Conservation (phyloP, 2,888 invertebrate species). For the Shargacucullia verbasci region DNA sequence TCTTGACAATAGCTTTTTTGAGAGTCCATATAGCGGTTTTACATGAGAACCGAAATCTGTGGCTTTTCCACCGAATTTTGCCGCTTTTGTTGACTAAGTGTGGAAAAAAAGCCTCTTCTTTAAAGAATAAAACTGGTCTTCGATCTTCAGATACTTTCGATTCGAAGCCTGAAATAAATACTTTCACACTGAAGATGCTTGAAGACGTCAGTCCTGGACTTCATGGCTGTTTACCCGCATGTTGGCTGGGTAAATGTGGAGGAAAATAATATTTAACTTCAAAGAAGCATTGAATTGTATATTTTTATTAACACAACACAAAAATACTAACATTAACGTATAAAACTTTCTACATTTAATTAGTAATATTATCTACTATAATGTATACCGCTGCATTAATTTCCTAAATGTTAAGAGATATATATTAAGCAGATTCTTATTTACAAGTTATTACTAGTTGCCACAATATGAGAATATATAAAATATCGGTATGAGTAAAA, state of each 20-base stretch:
- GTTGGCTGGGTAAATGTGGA: too few relatives aligned
- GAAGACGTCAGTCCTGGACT: too few relatives aligned
- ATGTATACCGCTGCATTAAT: conserved; percentile 8
- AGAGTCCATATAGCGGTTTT: conserved; percentile 51
- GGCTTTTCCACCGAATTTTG: conserved; percentile 54
- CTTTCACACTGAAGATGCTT: too few relatives aligned
- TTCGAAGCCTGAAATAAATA: conserved; percentile 18
- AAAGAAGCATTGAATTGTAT: conserved; percentile 14
- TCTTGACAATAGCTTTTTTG: conserved; percentile 30
- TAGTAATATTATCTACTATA: conserved; percentile 26
- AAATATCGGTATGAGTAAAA: not conserved
- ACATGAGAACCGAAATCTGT: conserved; percentile 37
- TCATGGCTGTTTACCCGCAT: too few relatives aligned
- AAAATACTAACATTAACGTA: conserved; percentile 34
- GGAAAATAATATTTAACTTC: not conserved
- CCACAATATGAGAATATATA: conserved; percentile 6
- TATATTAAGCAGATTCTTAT: conserved; percentile 23
- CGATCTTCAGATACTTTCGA: conserved; percentile 24
- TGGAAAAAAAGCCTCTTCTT: conserved; percentile 24
- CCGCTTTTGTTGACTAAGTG: conserved; percentile 39
- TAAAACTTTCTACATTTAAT: conserved; percentile 43
- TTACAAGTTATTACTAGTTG: conserved; percentile 19
- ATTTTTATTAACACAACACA: conserved; percentile 36
- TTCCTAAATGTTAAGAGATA: conserved; percentile 4
- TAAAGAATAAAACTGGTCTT: conserved; percentile 26